Conservation (phyloP, 2,113 vertebrate species). For the Genyomyrus donnyi region DNA sequence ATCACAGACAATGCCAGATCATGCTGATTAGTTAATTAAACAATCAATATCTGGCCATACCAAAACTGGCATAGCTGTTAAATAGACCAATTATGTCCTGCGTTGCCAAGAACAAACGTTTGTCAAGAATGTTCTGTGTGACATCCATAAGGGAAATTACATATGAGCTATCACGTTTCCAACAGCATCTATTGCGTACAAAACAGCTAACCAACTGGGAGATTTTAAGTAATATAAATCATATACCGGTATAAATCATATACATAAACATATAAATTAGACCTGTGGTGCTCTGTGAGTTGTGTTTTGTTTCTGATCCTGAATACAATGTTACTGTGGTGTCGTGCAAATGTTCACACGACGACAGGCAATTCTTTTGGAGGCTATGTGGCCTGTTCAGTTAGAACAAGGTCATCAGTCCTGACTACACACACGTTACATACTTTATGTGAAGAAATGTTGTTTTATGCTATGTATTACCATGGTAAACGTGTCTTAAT, state of each 20-base stretch:
- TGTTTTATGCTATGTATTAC: neutral
- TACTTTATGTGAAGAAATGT: neutral
- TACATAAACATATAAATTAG: neutral
- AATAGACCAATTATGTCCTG: neutral
- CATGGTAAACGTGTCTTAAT: neutral
- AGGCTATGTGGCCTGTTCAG: neutral
- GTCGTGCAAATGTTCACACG: neutral
- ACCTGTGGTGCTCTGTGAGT: neutral
- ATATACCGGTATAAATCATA: neutral
- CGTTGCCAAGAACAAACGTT: neutral
- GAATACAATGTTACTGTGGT: neutral
- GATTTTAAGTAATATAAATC: neutral
- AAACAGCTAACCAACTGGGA: neutral
- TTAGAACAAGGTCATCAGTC: neutral
- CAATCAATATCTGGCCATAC: neutral
- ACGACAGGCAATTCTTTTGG: neutral
- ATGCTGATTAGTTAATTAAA: neutral
- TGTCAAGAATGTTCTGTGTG: neutral
- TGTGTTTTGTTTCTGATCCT: neutral
- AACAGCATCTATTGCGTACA: neutral
- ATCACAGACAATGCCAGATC: neutral
- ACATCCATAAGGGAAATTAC: too few relatives aligned
- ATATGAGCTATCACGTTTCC: neutral
- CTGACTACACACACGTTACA: neutral
- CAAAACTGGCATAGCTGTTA: neutral